phyloP scores from a whole-genome alignment of 2,888 invertebrate species.

The Agrotis exclamationis region DNA sequence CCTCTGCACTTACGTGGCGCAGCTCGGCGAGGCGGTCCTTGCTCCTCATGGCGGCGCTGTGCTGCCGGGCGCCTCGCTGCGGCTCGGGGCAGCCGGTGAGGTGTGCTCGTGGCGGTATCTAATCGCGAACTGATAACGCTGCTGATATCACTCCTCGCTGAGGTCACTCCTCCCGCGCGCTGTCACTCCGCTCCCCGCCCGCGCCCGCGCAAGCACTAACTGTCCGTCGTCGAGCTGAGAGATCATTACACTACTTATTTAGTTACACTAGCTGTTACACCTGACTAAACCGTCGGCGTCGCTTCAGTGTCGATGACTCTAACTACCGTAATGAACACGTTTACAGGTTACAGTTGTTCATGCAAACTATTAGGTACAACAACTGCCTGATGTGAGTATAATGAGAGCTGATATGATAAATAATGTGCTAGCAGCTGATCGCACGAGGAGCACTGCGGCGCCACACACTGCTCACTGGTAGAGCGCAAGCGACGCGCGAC shows the following conservation, averaged over 20 bases:
- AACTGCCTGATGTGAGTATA: not conserved
- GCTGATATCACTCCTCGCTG: constrained; percentile 58
- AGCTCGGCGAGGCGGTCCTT: constrained; percentile 87
- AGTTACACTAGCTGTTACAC: constrained; percentile 25
- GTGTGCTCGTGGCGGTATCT: constrained; percentile 82
- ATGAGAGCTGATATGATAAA: too few relatives aligned
- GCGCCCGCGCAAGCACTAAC: constrained; percentile 34
- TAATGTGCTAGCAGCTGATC: constrained; percentile 24
- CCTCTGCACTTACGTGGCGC: constrained; percentile 77
- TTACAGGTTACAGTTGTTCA: not conserved
- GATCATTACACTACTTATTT: constrained; percentile 36
- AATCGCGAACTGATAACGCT: constrained; percentile 78
- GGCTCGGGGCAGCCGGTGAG: constrained; percentile 71
- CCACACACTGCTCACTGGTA: not conserved
- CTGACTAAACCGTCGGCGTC: constrained; percentile 22
- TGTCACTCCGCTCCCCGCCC: constrained; percentile 21
- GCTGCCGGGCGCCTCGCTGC: constrained; percentile 88
- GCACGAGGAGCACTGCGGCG: not conserved
- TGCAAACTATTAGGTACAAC: not conserved
- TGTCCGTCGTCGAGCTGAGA: constrained; percentile 15
- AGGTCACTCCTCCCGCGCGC: constrained; percentile 48
- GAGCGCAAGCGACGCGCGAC: too few relatives aligned
- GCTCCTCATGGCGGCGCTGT: constrained; percentile 77
- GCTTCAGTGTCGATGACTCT: constrained; percentile 45
- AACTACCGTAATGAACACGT: constrained; percentile 9